Evolutionary conservation across 2,888 invertebrate species (phyloP).

Genomic region (Acronicta psi): DNA sequence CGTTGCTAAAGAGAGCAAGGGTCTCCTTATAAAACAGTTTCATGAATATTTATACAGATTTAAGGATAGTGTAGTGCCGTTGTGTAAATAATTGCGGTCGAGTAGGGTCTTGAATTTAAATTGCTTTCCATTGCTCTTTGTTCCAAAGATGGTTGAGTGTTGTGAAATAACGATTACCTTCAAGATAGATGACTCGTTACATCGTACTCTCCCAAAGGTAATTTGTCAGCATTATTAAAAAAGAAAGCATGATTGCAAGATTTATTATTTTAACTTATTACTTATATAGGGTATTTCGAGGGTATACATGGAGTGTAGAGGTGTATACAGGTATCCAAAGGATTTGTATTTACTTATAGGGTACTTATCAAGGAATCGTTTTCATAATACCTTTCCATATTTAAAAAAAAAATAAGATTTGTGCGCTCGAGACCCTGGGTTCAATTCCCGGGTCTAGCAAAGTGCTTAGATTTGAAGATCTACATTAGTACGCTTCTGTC

Average conservation of each 20-base stretch:
- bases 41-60: conserved; percentile 83
- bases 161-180: conserved; percentile 51
- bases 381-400: no score
- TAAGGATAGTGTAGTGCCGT: conserved; percentile 75
- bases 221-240: conserved; percentile 13
- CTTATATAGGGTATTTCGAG: conserved; percentile 31
- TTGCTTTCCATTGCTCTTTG: conserved; percentile 63
- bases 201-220: conserved; percentile 15
- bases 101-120: conserved; percentile 72
- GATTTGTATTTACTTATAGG: no score
- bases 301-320: no score
- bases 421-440: no score
- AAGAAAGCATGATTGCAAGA: conserved; percentile 20
- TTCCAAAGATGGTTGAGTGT: conserved; percentile 53
- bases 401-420: no score
- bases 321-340: no score
- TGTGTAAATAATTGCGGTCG: conserved; percentile 74
- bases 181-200: conserved; percentile 13
- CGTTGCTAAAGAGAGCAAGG: conserved; percentile 71
- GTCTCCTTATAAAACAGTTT: conserved; percentile 74
- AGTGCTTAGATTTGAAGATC: no score
- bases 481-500: no score
- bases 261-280: conserved; percentile 49
- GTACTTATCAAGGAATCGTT: no score
- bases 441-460: no score